Evolutionary conservation across 2,888 invertebrate species (phyloP), one percentile per base, ranked within the genome.

Genomic region (Unio delphinus): DNA sequence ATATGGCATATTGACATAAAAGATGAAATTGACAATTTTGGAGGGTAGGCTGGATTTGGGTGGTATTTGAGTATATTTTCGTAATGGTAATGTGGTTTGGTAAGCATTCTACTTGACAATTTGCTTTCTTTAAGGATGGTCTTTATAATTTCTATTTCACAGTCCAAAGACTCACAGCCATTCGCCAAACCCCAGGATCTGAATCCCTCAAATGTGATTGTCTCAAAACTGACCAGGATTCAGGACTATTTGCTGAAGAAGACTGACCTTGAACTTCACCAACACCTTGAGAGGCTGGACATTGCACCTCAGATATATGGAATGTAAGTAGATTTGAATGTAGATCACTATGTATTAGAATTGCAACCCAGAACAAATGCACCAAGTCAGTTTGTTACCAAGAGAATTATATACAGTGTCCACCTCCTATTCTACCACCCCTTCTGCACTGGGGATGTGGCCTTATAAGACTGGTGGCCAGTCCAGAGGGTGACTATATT

Each of bases 271-370:
- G 92, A 92, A 75, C 89, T 94, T 59, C 93, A 90, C 79, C 91
- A 91, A 73, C 94, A 95, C 91, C 91, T 96, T 65, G 91, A 92
- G 61, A 91, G 92, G 65, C 91, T 94, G 83, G 94, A 95, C 84
- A 95, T 96, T 82, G 93, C 95, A n/a, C 92, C 95, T 86, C 95
- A 95, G 83, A 92, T 95, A 57, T 96, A 95, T 89, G 96, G 96
- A 87, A 95, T 96, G 95, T 95, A 89, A 92, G 93, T 91, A 56
- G 26, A 23, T 23, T 34, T 23, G 8, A 20, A 54, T 0, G 2
- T 55, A 61, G 57, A 26, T 17, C 2, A 45, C 0, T 15, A 11
- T 11, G 11, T 45, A 45, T 45, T 3, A 45, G 15, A 45, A 45
- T 15, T 45, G 45, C 1, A 11, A 11, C 8, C 45, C 15, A 45